A percentile compares a stretch with the other conserved stretches of the same genome.
phyloP scores from a whole-genome alignment of 2,113 vertebrate genomes.

The Xiphophorus couchianus region DNA sequence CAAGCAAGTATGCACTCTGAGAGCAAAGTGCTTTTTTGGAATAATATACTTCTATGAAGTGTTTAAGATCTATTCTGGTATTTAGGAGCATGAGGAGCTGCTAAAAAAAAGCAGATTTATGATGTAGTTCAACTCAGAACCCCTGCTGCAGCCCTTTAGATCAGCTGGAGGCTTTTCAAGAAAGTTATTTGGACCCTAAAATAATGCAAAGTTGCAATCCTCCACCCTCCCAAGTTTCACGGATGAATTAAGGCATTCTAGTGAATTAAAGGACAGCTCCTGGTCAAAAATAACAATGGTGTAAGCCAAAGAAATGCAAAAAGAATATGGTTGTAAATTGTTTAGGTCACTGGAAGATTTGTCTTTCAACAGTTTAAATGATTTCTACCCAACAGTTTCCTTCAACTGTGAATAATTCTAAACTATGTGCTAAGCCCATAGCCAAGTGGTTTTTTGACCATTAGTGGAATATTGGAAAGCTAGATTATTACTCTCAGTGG shows the following conservation, averaged over 20 bases:
- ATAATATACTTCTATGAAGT: not conserved
- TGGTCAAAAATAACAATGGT: not conserved
- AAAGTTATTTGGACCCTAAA: not conserved
- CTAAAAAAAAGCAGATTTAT: not conserved
- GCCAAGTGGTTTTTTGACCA: not conserved
- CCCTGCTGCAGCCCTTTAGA: not conserved
- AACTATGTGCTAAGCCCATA: not conserved
- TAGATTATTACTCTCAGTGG: not conserved
- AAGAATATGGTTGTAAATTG: not conserved
- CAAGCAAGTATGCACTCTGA: not conserved
- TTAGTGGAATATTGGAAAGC: not conserved
- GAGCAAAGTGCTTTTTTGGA: not conserved
- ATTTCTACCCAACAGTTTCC: not conserved
- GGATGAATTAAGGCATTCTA: not conserved
- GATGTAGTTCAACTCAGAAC: conserved; percentile 1
- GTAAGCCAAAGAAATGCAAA: not conserved
- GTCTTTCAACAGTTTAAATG: not conserved
- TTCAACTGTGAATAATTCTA: not conserved
- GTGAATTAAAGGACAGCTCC: not conserved
- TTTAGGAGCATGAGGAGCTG: not conserved
- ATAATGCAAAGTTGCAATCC: not conserved
- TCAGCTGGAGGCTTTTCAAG: not conserved
- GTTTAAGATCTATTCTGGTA: conserved; percentile 1
- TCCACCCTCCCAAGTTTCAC: not conserved
- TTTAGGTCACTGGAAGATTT: not conserved